Evolutionary conservation across 1,140 invertebrate genomes (phyloP), one percentile per base, ranked within the genome.

Genomic region (Drosophila carrolli): DNA sequence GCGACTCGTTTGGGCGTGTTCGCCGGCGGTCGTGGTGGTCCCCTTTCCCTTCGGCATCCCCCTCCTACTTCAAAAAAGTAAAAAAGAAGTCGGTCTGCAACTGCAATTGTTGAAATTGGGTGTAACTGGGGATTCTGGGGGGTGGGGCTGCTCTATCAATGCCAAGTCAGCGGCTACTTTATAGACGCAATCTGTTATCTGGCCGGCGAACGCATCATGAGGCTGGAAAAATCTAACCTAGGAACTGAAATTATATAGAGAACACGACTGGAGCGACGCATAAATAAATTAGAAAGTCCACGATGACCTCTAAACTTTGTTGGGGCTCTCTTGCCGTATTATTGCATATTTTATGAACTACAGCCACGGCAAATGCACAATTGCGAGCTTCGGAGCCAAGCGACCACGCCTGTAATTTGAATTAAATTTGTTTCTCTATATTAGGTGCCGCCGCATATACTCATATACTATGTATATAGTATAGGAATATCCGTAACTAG

Each of bases 331-430:
- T 68, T 23, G 66, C 59, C 47, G 46, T 81, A 70, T 88, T 83
- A 89, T 78, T 88, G 84, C 84, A 88, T 88, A 89, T 89, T 89
- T 89, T 89, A 89, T 89, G 68, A 80, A 84, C 84, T 74, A 55
- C 78, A 75, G 67, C 61, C 32, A 16, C 50, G 16, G 63, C 55
- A 44, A 63, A 75, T 47, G 63, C 46, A 50, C 58, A 60, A 72
- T 58, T 82, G 53, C 59, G 66, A 80, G 44, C 56, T 47, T 47
- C 44, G 29, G 62, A 76, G 75, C 67, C 62, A 57, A 74, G 75
- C 81, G 84, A 89, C 84, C 84, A 89, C 84, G 84, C 84, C 84
- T 89, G 85, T 89, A 89, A 89, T 89, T 89, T 89, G 89, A 89
- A 89, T 89, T 89, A 89, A 89, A 89, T 89, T 89, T 89, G 84